Percentiles rank a stretch among this genome's conserved stretches.
Evolutionary conservation across 2,888 invertebrate species (phyloP).

Genomic region (Apamea sordens): DNA sequence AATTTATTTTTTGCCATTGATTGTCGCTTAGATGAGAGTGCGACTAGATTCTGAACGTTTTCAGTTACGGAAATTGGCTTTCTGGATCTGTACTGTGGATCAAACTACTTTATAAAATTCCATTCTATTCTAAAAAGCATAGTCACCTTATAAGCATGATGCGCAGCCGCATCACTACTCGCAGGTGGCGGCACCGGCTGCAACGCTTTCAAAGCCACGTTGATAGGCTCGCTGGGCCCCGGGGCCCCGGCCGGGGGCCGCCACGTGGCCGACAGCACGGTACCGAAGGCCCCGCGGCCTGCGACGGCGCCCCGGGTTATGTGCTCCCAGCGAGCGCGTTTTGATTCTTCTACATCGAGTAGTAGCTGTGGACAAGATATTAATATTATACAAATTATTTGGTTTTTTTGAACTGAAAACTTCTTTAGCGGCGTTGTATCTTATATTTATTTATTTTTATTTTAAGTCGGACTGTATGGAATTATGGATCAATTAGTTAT

Average conservation of each 20-base stretch:
- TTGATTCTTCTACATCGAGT: conserved; percentile 95
- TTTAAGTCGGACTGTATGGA: too few species aligned
- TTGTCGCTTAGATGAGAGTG: too few species aligned
- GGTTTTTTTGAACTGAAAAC: too few species aligned
- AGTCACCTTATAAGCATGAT: conserved; percentile 82
- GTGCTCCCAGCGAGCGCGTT: conserved; percentile 95
- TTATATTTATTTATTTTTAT: too few species aligned
- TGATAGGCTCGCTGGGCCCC: conserved; percentile 75
- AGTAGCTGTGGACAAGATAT: conserved; percentile 91
- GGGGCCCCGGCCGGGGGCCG: conserved; percentile 79
- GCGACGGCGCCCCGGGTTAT: conserved; percentile 94
- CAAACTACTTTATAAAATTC: too few species aligned
- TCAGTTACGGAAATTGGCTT: too few species aligned
- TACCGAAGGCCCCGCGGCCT: conserved; percentile 99
- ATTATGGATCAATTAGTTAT: too few species aligned
- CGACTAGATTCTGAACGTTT: too few species aligned
- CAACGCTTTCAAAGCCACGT: conserved; percentile 97
- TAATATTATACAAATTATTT: not conserved
- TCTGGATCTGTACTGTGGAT: too few species aligned
- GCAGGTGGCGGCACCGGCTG: conserved; percentile 96
- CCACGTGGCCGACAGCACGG: conserved; percentile 96
- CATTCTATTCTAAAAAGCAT: not conserved
- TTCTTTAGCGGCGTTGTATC: too few species aligned
- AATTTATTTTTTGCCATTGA: too few species aligned
- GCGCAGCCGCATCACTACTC: conserved; percentile 70